phyloP scores from a whole-genome alignment of 37 sponge, comb jelly and placozoan species.

The Halisarca cf. caerulea region DNA sequence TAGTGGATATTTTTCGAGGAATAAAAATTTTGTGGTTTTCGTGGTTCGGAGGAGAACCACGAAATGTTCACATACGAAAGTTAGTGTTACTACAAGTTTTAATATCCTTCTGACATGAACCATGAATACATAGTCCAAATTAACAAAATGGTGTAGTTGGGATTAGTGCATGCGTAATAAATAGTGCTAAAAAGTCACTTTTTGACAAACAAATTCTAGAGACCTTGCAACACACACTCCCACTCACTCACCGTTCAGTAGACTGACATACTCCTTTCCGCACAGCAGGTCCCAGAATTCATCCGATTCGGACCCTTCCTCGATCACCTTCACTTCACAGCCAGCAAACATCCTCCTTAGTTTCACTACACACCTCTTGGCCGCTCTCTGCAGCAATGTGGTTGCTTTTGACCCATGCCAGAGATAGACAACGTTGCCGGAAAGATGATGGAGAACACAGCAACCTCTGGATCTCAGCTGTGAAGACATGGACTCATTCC shows the following conservation, averaged over 20 bases:
- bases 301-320: conserved; percentile 66
- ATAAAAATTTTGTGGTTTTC: no score
- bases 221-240: background rate
- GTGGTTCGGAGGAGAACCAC: no score
- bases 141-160: no score
- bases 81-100: no score
- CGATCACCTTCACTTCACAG: conserved; percentile 32
- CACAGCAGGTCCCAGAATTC: conserved; percentile 61
- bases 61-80: no score
- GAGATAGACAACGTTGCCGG: conserved; percentile 26
- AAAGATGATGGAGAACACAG: conserved; percentile 53
- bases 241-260: conserved; percentile 41
- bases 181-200: no score
- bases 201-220: no score
- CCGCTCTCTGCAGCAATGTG: conserved; percentile 17
- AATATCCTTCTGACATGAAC: no score
- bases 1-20: no score
- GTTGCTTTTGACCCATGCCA: conserved; percentile 70
- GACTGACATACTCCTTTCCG: conserved; percentile 36
- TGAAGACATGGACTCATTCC: conserved; percentile 21
- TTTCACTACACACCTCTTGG: conserved; percentile 35
- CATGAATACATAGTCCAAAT: no score
- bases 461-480: conserved; percentile 70
- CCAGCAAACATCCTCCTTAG: conserved; percentile 42
- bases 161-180: no score